Evolutionary conservation across 2,888 invertebrate genomes (phyloP).

Genomic region (Hofmannophila pseudospretella): DNA sequence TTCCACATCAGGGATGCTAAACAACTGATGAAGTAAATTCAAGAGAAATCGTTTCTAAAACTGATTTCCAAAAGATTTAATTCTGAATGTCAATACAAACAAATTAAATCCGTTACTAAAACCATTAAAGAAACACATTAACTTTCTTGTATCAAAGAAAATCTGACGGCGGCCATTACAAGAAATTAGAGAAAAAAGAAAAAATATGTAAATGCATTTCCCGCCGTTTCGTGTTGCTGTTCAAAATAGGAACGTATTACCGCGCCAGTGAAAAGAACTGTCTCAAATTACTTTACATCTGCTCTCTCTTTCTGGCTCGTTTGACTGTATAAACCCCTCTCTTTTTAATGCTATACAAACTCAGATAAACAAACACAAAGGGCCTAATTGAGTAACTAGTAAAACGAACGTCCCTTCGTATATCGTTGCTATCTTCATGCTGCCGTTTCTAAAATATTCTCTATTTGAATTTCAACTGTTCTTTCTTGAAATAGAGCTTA

Average conservation of each 20-base stretch:
- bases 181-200: conserved; percentile 53
- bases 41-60: no score
- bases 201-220: conserved; percentile 70
- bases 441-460: conserved; percentile 15
- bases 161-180: conserved; percentile 58
- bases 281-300: conserved; percentile 72
- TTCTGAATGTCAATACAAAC: no score
- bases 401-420: conserved; percentile 74
- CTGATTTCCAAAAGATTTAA: no score
- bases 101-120: conserved; percentile 11
- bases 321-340: conserved; percentile 28
- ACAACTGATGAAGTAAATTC: no score
- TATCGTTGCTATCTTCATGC: conserved; percentile 36
- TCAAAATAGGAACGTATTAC: conserved; percentile 77
- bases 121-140: conserved; percentile 28
- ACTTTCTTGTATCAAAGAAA: conserved; percentile 63
- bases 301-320: conserved; percentile 33
- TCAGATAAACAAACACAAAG: conserved; percentile 79
- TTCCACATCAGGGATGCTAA: no score
- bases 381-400: conserved; percentile 79
- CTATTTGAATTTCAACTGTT: conserved; percentile 17
- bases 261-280: conserved; percentile 73
- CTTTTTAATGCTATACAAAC: conserved; percentile 66
- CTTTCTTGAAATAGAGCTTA: conserved; percentile 14
- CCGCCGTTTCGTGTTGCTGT: conserved; percentile 73